A percentile compares a stretch with the other conserved stretches of the same genome.
Evolutionary conservation across 2,888 invertebrate genomes (phyloP).

Genomic region (Mycalesis mineus): DNA sequence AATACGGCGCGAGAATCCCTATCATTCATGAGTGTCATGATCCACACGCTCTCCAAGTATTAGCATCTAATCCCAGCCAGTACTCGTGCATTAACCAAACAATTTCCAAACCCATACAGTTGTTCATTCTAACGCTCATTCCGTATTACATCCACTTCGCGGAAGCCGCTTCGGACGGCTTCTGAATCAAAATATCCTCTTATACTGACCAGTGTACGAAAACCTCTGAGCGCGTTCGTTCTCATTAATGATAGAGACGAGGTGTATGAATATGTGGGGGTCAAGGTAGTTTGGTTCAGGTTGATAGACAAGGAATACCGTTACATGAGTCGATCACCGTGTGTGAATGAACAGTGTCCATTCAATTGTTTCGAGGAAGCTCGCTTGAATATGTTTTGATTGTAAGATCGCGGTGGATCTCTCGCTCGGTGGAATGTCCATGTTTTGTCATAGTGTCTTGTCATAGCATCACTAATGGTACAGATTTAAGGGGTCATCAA

Average conservation of each 20-base stretch:
- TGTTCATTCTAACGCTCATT: conserved; percentile 38
- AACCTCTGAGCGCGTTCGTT: conserved; percentile 22
- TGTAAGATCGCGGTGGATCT: conserved; percentile 32
- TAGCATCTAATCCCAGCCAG: conserved; percentile 10
- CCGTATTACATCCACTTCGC: conserved; percentile 56
- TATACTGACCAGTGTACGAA: conserved; percentile 32
- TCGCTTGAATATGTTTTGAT: conserved; percentile 55
- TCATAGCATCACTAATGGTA: no score
- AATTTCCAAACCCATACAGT: conserved; percentile 32
- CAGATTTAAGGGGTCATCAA: no score
- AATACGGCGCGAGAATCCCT: neutral
- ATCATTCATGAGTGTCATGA: conserved; percentile 10
- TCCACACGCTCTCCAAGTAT: conserved; percentile 8
- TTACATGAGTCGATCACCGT: conserved; percentile 58
- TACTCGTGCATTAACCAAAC: conserved; percentile 19
- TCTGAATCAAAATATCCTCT: conserved; percentile 70
- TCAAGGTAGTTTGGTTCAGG: conserved; percentile 29
- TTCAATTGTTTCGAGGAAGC: conserved; percentile 64
- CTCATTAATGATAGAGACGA: conserved; percentile 20
- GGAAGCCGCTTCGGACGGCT: conserved; percentile 62
- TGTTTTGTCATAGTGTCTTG: neutral
- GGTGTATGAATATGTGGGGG: conserved; percentile 18
- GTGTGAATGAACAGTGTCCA: conserved; percentile 62
- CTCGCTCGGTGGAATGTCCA: conserved; percentile 18
- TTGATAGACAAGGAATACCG: conserved; percentile 67